Percentiles rank a stretch among this genome's conserved stretches.
These are phyloP conservation scores for Autographa pulchrina DNA, from an alignment of 2,888 invertebrate species.

Conservation along the genomic window DNA sequence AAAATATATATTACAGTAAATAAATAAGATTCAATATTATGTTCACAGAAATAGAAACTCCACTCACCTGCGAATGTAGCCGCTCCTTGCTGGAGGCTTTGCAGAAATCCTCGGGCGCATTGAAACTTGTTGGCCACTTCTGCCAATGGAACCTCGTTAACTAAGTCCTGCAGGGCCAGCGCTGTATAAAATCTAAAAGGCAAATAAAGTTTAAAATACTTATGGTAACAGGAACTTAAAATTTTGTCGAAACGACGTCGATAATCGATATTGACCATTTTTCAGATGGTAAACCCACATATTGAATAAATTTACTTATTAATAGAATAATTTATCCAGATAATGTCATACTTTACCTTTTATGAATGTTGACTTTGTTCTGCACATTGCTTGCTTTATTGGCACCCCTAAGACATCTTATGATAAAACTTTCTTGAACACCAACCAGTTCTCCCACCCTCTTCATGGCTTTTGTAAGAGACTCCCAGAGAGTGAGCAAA, in stretches of 20 bases:
- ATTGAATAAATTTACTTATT: too few relatives aligned
- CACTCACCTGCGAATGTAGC: slow-evolving; percentile 96
- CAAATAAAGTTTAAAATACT: slow-evolving; percentile 10
- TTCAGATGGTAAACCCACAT: too few relatives aligned
- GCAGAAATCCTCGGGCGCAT: slow-evolving; percentile 96
- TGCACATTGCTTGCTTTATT: slow-evolving; percentile 88
- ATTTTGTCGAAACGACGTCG: not conserved
- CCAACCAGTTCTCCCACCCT: slow-evolving; percentile 97
- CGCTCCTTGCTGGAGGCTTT: slow-evolving; percentile 97
- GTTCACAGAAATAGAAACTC: not conserved
- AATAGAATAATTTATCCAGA: too few relatives aligned
- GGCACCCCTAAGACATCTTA: slow-evolving; percentile 92
- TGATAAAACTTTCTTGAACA: slow-evolving; percentile 95
- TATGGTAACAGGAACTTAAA: not conserved
- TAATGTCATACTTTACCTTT: slow-evolving; percentile 81
- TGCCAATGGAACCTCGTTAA: slow-evolving; percentile 95
- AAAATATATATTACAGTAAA: slow-evolving; percentile 48
- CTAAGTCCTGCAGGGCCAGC: slow-evolving; percentile 96
- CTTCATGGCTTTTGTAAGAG: slow-evolving; percentile 93
- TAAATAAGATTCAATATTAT: not conserved
- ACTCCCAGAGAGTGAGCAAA: slow-evolving; percentile 95
- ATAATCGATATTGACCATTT: too few relatives aligned
- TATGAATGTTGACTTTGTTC: slow-evolving; percentile 90
- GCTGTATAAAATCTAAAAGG: slow-evolving; percentile 94
- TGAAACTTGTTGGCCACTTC: slow-evolving; percentile 95